phyloP scores from a whole-genome alignment of 2,797 vertebrate genomes.

The Ambastaia sidthimunki region DNA sequence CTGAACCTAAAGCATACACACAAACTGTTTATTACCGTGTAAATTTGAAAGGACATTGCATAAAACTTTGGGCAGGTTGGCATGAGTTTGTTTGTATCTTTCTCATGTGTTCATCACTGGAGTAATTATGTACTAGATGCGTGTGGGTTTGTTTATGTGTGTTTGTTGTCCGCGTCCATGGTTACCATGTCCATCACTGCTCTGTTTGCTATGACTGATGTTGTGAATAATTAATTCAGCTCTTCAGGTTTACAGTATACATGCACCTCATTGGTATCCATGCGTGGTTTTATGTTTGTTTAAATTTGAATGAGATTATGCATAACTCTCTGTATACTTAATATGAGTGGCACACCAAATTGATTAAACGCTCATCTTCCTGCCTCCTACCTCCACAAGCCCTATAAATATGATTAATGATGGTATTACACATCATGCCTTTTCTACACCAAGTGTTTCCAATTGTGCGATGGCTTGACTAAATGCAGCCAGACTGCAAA shows the following conservation, averaged over 20 bases:
- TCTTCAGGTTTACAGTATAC: slow-evolving; percentile 42
- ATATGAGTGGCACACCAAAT: not conserved
- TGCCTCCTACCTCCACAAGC: not conserved
- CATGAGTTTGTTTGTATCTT: slow-evolving; percentile 42
- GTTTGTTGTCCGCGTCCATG: slow-evolving; percentile 54
- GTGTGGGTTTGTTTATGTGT: slow-evolving; percentile 34
- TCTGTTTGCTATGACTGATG: slow-evolving; percentile 60
- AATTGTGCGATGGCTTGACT: slow-evolving; percentile 5
- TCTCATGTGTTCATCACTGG: slow-evolving; percentile 55
- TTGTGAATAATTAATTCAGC: slow-evolving; percentile 55
- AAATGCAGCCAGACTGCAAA: not conserved
- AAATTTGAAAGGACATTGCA: slow-evolving; percentile 15
- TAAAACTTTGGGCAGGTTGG: slow-evolving; percentile 2
- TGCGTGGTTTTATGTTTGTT: not conserved
- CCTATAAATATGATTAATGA: slow-evolving; percentile 38
- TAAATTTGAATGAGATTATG: slow-evolving; percentile 18
- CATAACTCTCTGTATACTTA: slow-evolving; percentile 5
- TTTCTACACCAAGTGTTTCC: slow-evolving; percentile 14
- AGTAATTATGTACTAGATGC: slow-evolving; percentile 52
- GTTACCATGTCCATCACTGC: slow-evolving; percentile 62
- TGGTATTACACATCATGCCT: slow-evolving; percentile 7
- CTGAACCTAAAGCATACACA: not conserved
- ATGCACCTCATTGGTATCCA: slow-evolving; percentile 16
- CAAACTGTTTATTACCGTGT: slow-evolving; percentile 8
- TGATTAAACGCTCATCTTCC: slow-evolving; percentile 24